phyloP scores from a whole-genome alignment of 2,888 invertebrate species.

The Nebria brevicollis region DNA sequence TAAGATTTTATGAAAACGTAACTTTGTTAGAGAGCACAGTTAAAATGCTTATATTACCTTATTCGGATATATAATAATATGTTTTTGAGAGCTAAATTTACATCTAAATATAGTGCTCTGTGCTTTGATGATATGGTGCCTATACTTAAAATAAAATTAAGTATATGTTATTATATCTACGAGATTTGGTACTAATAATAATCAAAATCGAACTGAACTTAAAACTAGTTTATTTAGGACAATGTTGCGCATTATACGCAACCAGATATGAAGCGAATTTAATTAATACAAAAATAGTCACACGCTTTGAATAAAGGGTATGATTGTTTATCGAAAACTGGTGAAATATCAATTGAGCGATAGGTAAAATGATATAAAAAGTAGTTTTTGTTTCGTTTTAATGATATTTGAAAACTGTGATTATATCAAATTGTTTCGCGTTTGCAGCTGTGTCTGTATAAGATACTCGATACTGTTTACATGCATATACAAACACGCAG shows the following conservation, averaged over 20 bases:
- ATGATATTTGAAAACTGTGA: constrained; percentile 21
- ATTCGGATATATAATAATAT: background rate
- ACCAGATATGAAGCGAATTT: no score
- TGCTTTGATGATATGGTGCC: background rate
- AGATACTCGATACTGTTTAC: constrained; percentile 36
- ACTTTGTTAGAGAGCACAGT: background rate
- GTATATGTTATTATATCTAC: background rate
- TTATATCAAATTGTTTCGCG: constrained; percentile 10
- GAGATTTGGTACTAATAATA: background rate
- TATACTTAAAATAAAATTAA: background rate
- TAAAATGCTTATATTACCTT: background rate
- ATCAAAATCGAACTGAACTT: background rate
- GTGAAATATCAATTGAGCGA: background rate
- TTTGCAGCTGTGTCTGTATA: background rate
- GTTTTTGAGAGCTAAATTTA: background rate
- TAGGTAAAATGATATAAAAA: constrained; percentile 11
- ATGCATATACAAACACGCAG: constrained; percentile 28
- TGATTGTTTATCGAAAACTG: no score
- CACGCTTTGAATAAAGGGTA: no score
- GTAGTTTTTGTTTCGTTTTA: background rate
- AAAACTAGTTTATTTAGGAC: background rate
- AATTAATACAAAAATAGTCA: no score
- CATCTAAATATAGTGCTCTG: background rate
- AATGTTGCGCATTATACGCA: no score
- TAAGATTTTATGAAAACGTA: constrained; percentile 1